Evolutionary conservation across 2,888 invertebrate genomes (phyloP), one percentile per base, ranked within the genome.

Genomic region (Lottia scabra): DNA sequence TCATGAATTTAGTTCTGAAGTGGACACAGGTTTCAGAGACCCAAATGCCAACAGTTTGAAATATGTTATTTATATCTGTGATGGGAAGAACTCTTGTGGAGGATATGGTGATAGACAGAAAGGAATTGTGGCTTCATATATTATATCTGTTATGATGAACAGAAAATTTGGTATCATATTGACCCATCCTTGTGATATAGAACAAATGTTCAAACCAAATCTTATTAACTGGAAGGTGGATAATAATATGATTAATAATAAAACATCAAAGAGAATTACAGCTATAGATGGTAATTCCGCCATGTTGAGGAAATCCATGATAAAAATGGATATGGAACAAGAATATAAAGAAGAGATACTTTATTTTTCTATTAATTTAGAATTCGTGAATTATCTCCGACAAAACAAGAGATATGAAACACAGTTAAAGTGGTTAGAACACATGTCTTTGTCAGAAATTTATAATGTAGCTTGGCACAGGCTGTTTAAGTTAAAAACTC

Each of bases 31-130:
- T 38, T 38, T 38, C 38, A 38, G 38, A 8, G 5, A 38, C 8
- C 8, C 8, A 38, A 38, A 10, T 4, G 38, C 10, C 8, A 38
- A 38, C 38, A 38, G 38, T 38, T 38, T 10, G 10, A 56, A 56
- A 13, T 56, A 56, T 23, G 56, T 56, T 23, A 23, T 56, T 56
- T 56, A 56, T 56, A 23, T 56, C 19, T 56, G 56, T 23, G 56
- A 56, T 56, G 56, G 56, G 10, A 23, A 23, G 23, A 56, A 56
- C 23, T 19, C 45, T 15, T 77, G 77, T 26, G 77, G 77, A 23
- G 78, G 78, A 12, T 78, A 72, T 72, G 78, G 72, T 10, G 78
- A 78, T 70, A 43, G 78, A 44, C 73, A 74, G 26, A 73, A 74
- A 44, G 78, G 78, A 5, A 71, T 78, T n/a, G 72, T 77, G 56